Conservation (phyloP, 2,113 vertebrate genomes). For the Epinephelus fuscoguttatus region DNA sequence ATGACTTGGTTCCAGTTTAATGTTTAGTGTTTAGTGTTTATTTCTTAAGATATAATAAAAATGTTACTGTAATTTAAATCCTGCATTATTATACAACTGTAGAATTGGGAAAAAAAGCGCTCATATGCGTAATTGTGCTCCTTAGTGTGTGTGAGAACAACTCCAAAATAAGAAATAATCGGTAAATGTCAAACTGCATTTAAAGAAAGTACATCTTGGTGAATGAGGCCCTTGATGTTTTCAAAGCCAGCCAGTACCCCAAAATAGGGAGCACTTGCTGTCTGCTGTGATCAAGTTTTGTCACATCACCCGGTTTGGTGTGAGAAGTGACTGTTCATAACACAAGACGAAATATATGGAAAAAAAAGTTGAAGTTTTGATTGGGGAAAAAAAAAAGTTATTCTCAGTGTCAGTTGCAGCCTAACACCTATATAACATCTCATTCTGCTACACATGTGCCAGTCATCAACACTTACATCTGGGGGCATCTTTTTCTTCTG, state of each 20-base stretch:
- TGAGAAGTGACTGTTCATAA: constrained; percentile 2
- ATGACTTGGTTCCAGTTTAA: too few species aligned
- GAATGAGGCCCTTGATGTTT: background rate
- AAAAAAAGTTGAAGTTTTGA: too few species aligned
- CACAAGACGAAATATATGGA: background rate
- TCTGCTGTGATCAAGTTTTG: background rate
- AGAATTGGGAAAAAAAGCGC: too few species aligned
- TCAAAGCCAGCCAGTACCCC: background rate
- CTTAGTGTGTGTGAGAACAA: too few species aligned
- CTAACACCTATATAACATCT: background rate
- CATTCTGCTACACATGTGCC: background rate
- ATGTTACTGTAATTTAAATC: too few species aligned
- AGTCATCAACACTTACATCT: background rate
- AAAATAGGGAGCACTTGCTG: background rate
- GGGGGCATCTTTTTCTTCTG: background rate
- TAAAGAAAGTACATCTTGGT: too few species aligned
- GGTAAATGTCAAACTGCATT: too few species aligned
- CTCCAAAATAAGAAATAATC: too few species aligned
- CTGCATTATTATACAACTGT: too few species aligned
- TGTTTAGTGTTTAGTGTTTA: too few species aligned
- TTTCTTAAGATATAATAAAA: too few species aligned
- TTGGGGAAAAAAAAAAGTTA: background rate
- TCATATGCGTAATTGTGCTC: too few species aligned
- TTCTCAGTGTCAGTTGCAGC: background rate
- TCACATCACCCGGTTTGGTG: background rate